phyloP scores from a whole-genome alignment of 2,888 invertebrate genomes.

The Andricus curvator region DNA sequence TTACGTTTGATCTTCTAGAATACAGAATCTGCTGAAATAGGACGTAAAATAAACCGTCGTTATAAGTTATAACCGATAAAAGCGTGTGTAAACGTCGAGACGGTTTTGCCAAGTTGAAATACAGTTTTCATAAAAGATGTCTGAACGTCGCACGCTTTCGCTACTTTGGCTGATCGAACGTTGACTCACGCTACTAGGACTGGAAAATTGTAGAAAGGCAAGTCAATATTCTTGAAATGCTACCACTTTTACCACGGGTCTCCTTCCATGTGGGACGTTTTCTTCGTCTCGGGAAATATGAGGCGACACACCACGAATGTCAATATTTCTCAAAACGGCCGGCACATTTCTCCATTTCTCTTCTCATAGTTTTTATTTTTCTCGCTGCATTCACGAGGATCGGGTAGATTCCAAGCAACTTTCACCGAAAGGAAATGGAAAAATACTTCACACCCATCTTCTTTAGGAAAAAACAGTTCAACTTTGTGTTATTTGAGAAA shows the following conservation, averaged over 20 bases:
- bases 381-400: neutral
- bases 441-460: neutral
- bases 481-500: neutral
- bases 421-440: neutral
- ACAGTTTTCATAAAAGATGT: conserved; percentile 34
- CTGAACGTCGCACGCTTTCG: conserved; percentile 14
- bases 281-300: conserved; percentile 16
- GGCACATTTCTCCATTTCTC: conserved; percentile 1
- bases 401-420: neutral
- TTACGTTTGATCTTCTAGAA: neutral
- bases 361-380: neutral
- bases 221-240: conserved; percentile 33
- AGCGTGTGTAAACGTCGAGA: conserved; percentile 26
- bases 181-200: conserved; percentile 25
- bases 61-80: conserved; percentile 1
- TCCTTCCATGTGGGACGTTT: conserved; percentile 10
- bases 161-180: conserved; percentile 31
- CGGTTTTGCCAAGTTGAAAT: conserved; percentile 22
- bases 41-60: neutral
- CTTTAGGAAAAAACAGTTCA: neutral
- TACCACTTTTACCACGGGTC: conserved; percentile 2
- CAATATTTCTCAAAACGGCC: conserved; percentile 23
- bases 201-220: conserved; percentile 3
- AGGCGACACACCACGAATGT: conserved; percentile 17
- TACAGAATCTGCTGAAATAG: neutral